Base-by-base conservation (phyloP, 2,797 vertebrate species). In the Aselliscus stoliczkanus region DNA sequence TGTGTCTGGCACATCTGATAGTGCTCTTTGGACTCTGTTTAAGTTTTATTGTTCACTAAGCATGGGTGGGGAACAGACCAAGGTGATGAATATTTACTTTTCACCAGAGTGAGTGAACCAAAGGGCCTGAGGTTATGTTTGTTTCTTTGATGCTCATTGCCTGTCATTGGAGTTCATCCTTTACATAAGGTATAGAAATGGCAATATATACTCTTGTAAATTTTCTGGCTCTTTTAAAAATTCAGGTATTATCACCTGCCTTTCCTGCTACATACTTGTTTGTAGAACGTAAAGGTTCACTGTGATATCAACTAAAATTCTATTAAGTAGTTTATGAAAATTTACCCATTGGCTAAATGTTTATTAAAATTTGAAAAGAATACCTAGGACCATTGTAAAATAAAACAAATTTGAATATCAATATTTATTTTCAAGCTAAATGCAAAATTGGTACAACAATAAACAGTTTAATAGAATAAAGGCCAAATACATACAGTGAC, bases 51-150 rank as follows among this genome's bases (percentile, higher is more conserved):
- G 27, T 50, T 95, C 88, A 76, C 4, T n/a, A 67, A 84, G 23
- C 47, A 84, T n/a, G 4, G 3, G 17, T 2, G 7, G 21, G 29
- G 18, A 70, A 64, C 56, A 95, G 23, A 77, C 85, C 79, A 79
- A 47, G 37, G 25, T 77, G 54, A 84, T 69, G 52, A 82, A 82
- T 95, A 91, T 88, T 93, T 94, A 82, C 84, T 94, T 93, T 86
- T 86, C 31, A 67, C 27, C 7, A 21, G 64, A 29, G 12, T 70
- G 82, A 91, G 23, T 34, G 42, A 83, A 75, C 1, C 64, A 65
- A 72, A 52, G 34, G 18, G 11, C 56, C 83, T 92, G 73, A 76
- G 47, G 29, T 83, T 52, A 31, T 77, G 31, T 70, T 56, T 83
- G 37, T 91, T 50, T 15, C 72, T 58, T 34, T 42, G 34, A 88